Evolutionary conservation across 2,888 invertebrate genomes (phyloP).

Genomic region (Euplexia lucipara): DNA sequence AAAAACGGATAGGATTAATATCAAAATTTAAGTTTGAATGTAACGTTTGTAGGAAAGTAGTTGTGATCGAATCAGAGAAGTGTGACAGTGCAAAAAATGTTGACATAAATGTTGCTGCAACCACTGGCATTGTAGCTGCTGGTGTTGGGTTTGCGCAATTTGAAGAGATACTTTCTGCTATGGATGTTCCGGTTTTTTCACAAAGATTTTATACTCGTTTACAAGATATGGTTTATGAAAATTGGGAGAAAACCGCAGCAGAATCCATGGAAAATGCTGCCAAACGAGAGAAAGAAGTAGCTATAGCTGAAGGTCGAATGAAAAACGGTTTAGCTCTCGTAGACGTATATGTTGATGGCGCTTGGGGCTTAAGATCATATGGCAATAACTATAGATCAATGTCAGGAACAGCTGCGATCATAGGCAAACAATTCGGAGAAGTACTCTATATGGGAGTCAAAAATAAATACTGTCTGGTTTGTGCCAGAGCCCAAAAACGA

Average conservation of each 20-base stretch:
- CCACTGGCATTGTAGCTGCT: constrained; percentile 19
- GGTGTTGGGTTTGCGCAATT: constrained; percentile 28
- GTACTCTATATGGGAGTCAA: constrained; percentile 47
- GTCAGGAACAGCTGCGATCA: constrained; percentile 55
- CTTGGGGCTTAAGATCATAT: constrained; percentile 49
- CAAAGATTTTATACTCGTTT: constrained; percentile 9
- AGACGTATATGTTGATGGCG: constrained; percentile 45
- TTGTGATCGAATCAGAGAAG: constrained; percentile 16
- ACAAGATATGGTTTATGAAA: constrained; percentile 33
- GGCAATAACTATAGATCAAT: constrained; percentile 43
- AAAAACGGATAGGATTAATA: constrained; percentile 17
- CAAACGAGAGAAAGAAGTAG: constrained; percentile 37
- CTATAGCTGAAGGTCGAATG: constrained; percentile 35
- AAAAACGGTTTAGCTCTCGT: constrained; percentile 43
- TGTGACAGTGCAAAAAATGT: constrained; percentile 8
- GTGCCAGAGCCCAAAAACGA: constrained; percentile 20
- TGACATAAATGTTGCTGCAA: constrained; percentile 13
- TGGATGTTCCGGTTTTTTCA: constrained; percentile 33
- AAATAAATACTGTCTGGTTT: constrained; percentile 48
- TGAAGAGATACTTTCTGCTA: constrained; percentile 25
- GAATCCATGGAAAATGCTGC: constrained; percentile 46
- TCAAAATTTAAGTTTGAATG: constrained; percentile 16
- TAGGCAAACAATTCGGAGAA: constrained; percentile 36
- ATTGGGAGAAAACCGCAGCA: too few relatives aligned
- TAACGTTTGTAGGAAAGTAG: constrained; percentile 5